A percentile compares a stretch with the other conserved stretches of the same genome.
These are phyloP conservation scores for Crocodylus rhombifer DNA, from an alignment of 2,797 vertebrate species.

Conservation along the genomic window DNA sequence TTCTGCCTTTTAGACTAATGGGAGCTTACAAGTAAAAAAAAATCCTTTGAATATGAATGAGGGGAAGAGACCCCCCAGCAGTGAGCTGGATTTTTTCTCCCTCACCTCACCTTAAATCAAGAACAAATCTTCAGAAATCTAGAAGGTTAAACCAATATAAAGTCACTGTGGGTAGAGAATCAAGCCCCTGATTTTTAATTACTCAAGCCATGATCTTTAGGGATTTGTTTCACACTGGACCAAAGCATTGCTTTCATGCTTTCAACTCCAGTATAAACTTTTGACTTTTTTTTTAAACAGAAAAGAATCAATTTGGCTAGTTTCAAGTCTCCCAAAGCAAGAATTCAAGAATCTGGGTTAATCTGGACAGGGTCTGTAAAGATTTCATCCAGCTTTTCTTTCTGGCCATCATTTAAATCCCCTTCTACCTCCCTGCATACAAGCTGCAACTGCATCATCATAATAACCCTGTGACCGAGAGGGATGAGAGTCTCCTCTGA, in stretches of 20 bases:
- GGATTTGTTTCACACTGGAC: constrained; percentile 9
- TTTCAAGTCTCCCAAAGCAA: constrained; percentile 26
- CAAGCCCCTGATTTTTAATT: neutral
- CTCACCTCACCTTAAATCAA: rapidly evolving
- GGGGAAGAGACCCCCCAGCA: neutral
- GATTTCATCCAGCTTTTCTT: constrained; percentile 65
- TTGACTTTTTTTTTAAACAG: neutral
- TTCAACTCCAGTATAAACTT: neutral
- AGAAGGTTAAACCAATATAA: rapidly evolving
- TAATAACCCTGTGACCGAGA: constrained; percentile 75
- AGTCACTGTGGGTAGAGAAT: neutral
- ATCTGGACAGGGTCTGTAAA: constrained; percentile 50
- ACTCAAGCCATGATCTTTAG: neutral
- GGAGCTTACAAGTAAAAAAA: constrained; percentile 20
- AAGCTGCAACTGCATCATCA: constrained; percentile 54
- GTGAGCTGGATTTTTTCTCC: neutral
- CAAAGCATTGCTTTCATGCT: constrained; percentile 2
- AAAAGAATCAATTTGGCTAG: constrained; percentile 23
- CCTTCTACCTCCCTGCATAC: constrained; percentile 23
- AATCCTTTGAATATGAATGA: constrained; percentile 26
- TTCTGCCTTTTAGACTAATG: constrained; percentile 12
- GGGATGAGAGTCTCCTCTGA: constrained; percentile 74
- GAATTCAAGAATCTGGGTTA: constrained; percentile 48
- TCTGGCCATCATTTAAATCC: constrained; percentile 56
- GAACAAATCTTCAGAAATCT: neutral